These are phyloP conservation scores for Chironomus striatipennis DNA, from an alignment of 1,140 invertebrate genomes.

Conservation along the genomic window DNA sequence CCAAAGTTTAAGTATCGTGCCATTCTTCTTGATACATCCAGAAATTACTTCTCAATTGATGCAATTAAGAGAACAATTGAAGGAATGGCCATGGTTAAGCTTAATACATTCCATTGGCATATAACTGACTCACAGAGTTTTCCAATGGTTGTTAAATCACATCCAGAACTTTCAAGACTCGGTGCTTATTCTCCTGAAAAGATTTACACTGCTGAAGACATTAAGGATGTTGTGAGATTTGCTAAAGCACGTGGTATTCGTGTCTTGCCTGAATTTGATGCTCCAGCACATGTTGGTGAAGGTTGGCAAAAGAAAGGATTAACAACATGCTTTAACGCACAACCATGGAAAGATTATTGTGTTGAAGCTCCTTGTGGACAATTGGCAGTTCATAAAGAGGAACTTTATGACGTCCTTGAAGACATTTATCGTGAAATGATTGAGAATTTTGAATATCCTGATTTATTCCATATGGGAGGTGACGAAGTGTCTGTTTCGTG, in stretches of 20 bases:
- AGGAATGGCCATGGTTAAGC: conserved; percentile 69
- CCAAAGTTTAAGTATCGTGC: conserved; percentile 69
- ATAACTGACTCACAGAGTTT: conserved; percentile 85
- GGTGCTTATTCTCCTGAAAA: conserved; percentile 63
- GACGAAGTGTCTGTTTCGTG: conserved; percentile 71
- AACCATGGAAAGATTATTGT: conserved; percentile 68
- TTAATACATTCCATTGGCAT: conserved; percentile 85
- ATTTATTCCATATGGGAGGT: conserved; percentile 83
- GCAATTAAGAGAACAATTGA: conserved; percentile 65
- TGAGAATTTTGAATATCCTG: conserved; percentile 49
- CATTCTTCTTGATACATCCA: conserved; percentile 64
- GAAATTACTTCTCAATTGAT: conserved; percentile 61
- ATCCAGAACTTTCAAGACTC: conserved; percentile 57
- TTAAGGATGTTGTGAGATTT: conserved; percentile 55
- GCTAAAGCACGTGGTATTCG: conserved; percentile 63
- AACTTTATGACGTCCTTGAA: conserved; percentile 62
- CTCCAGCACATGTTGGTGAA: conserved; percentile 79
- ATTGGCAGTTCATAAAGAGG: conserved; percentile 65
- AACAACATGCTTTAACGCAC: conserved; percentile 56
- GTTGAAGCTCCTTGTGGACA: conserved; percentile 83
- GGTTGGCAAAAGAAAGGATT: conserved; percentile 69
- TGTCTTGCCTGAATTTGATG: conserved; percentile 77
- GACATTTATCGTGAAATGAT: conserved; percentile 62
- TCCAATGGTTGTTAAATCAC: conserved; percentile 59
- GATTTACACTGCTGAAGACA: conserved; percentile 47